A percentile compares a stretch with the other conserved stretches of the same genome.
Evolutionary conservation across 2,888 invertebrate genomes (phyloP).

Genomic region (Nemoura dubitans): DNA sequence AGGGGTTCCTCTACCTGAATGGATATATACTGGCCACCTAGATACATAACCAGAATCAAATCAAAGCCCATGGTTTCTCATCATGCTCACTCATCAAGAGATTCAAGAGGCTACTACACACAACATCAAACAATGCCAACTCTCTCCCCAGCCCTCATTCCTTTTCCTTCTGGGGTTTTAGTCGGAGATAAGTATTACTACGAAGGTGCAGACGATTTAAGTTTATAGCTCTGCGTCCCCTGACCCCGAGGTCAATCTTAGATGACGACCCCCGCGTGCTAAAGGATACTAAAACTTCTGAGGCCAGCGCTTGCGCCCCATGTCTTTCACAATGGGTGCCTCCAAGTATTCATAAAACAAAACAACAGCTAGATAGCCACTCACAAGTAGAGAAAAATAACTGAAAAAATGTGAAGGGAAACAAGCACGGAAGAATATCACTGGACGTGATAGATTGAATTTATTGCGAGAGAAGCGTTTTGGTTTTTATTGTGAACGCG

Average conservation of each 20-base stretch:
- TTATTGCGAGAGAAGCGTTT: neutral
- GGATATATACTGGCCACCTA: no score
- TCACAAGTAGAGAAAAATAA: neutral
- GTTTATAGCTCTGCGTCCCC: no score
- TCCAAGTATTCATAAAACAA: neutral
- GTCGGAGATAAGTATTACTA: neutral
- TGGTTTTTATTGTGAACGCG: no score
- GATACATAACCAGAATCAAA: no score
- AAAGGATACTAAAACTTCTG: neutral
- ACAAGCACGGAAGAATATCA: neutral
- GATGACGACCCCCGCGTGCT: neutral
- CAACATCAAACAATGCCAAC: neutral
- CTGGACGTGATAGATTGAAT: neutral
- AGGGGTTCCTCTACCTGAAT: no score
- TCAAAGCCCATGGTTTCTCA: no score
- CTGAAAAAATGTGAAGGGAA: neutral
- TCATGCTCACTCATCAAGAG: neutral
- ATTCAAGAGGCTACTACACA: neutral
- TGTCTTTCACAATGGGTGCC: neutral
- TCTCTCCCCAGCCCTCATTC: neutral
- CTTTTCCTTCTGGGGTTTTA: neutral
- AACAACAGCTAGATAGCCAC: neutral
- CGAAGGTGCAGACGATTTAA: neutral
- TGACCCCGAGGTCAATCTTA: neutral
- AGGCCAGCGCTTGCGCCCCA: neutral